Conservation (phyloP, 2,888 invertebrate genomes). For the Germaria angustata region DNA sequence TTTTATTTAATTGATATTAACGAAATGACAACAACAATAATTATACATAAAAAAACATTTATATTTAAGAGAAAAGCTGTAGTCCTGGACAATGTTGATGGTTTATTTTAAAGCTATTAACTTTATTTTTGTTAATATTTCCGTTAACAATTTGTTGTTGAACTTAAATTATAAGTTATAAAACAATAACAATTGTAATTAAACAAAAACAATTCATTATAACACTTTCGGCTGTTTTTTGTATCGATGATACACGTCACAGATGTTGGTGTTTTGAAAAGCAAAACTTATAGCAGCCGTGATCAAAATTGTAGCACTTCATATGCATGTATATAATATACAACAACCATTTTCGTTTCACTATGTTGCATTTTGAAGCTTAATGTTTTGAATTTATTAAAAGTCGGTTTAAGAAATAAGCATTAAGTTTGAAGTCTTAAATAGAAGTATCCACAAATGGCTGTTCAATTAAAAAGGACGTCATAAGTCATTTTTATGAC, state of each 20-base stretch:
- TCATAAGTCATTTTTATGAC: too few species aligned
- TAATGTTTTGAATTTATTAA: too few species aligned
- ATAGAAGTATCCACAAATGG: too few species aligned
- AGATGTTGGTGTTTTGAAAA: background rate
- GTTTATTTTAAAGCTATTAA: slow-evolving; percentile 21
- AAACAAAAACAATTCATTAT: background rate
- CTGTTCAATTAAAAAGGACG: too few species aligned
- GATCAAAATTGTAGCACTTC: background rate
- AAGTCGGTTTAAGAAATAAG: too few species aligned
- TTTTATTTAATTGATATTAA: slow-evolving; percentile 41
- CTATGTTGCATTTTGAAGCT: too few species aligned
- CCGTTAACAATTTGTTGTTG: background rate
- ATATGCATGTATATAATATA: background rate
- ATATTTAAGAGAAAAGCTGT: background rate
- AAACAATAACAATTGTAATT: slow-evolving; percentile 9
- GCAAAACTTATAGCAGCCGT: background rate
- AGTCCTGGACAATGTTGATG: background rate
- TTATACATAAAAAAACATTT: background rate
- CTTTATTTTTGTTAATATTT: background rate
- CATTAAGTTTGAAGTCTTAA: too few species aligned
- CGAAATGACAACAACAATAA: slow-evolving; percentile 23
- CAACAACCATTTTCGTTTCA: too few species aligned
- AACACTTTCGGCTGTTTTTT: background rate
- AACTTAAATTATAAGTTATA: background rate
- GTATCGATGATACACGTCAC: background rate